phyloP scores from a whole-genome alignment of 2,888 invertebrate genomes.

The Drosophila quinaria region DNA sequence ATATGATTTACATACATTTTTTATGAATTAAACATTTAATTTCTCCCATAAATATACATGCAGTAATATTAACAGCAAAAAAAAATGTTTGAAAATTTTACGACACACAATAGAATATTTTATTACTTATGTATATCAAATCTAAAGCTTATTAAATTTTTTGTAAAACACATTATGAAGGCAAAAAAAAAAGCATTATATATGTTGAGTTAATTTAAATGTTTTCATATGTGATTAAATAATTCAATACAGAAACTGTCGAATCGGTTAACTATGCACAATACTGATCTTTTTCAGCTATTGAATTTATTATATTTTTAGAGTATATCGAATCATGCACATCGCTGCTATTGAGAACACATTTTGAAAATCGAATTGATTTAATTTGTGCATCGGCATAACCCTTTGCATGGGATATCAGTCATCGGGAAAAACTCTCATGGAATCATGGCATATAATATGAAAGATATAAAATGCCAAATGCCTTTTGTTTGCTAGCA shows the following conservation, averaged over 20 bases:
- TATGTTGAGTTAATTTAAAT: background rate
- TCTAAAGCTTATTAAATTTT: background rate
- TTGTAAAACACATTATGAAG: background rate
- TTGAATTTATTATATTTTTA: background rate
- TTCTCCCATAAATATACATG: no score
- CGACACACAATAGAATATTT: background rate
- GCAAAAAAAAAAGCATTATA: background rate
- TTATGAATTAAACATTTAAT: no score
- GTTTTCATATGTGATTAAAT: background rate
- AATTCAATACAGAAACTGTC: background rate
- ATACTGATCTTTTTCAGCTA: background rate
- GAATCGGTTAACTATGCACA: background rate
- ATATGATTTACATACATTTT: background rate
- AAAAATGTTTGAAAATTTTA: background rate
- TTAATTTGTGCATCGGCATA: constrained; percentile 35
- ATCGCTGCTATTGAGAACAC: constrained; percentile 6
- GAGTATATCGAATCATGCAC: background rate
- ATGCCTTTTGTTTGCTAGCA: constrained; percentile 61
- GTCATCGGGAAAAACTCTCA: constrained; percentile 15
- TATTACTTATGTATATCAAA: background rate
- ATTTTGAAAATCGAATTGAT: constrained; percentile 41
- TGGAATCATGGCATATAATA: constrained; percentile 41
- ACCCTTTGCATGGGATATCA: constrained; percentile 11
- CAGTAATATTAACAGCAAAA: no score
- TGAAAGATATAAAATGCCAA: constrained; percentile 58